These are phyloP conservation scores for Ochlodes sylvanus DNA, from an alignment of 2,888 invertebrate genomes.

Conservation along the genomic window DNA sequence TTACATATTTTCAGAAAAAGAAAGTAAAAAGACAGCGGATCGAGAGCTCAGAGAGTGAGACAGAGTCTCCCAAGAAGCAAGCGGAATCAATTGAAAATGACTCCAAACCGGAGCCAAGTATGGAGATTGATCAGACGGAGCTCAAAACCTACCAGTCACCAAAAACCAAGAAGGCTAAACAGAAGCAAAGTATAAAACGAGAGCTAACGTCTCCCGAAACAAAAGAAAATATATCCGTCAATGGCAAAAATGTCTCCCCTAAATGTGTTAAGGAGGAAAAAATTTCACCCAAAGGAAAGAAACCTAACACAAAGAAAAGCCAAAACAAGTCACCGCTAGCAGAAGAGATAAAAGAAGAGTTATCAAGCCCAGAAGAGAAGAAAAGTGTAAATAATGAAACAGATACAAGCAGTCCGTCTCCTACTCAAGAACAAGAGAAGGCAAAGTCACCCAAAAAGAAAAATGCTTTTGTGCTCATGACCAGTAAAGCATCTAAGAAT, in stretches of 20 bases:
- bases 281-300: slow-evolving; percentile 35
- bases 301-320: not conserved
- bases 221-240: slow-evolving; percentile 39
- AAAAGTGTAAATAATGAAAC: not conserved
- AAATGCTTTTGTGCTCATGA: slow-evolving; percentile 15
- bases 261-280: slow-evolving; percentile 35
- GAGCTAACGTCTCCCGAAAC: slow-evolving; percentile 41
- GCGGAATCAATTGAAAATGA: slow-evolving; percentile 36
- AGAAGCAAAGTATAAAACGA: slow-evolving; percentile 40
- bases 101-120: slow-evolving; percentile 43
- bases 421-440: slow-evolving; percentile 11
- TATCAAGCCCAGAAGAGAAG: slow-evolving; percentile 9
- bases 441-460: slow-evolving; percentile 21
- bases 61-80: slow-evolving; percentile 46
- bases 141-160: slow-evolving; percentile 67
- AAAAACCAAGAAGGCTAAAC: slow-evolving; percentile 57
- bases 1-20: slow-evolving; percentile 58
- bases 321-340: not conserved
- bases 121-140: slow-evolving; percentile 54
- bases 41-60: slow-evolving; percentile 72
- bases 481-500: slow-evolving; percentile 31
- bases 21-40: slow-evolving; percentile 70
- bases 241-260: slow-evolving; percentile 36
- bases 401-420: slow-evolving; percentile 16
- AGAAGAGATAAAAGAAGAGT: not conserved